These are phyloP conservation scores for Cariama cristata DNA, from an alignment of 2,113 vertebrate species.

Conservation along the genomic window DNA sequence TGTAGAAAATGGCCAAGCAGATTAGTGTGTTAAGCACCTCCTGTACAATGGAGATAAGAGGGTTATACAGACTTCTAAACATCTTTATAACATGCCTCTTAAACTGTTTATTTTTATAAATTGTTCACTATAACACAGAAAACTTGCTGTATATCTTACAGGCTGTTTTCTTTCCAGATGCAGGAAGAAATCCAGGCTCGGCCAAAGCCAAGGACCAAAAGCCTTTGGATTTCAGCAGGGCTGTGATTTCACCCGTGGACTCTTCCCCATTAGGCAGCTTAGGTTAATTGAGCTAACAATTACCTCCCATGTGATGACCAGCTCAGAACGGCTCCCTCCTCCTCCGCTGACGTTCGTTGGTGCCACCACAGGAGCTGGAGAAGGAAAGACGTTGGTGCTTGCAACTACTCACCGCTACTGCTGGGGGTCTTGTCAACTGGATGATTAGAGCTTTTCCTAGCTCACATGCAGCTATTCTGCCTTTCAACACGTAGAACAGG, in stretches of 20 bases:
- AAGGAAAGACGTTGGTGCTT: conserved; percentile 4
- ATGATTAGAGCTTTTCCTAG: neutral
- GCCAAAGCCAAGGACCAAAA: neutral
- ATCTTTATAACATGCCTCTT: conserved; percentile 51
- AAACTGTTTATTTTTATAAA: conserved; percentile 63
- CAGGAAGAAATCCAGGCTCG: conserved; percentile 15
- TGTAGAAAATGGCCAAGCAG: conserved; percentile 65
- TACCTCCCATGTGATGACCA: conserved; percentile 92
- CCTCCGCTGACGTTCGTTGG: conserved; percentile 83
- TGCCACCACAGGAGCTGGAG: conserved; percentile 81
- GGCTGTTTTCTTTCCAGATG: neutral
- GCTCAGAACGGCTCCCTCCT: conserved; percentile 86
- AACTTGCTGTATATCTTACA: conserved; percentile 27
- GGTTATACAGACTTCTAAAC: conserved; percentile 45
- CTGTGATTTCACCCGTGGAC: neutral
- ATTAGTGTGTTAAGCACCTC: conserved; percentile 70
- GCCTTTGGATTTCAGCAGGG: neutral
- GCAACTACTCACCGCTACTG: neutral
- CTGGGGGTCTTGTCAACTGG: neutral
- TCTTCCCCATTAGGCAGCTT: neutral
- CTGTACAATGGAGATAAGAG: conserved; percentile 69
- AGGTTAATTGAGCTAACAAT: conserved; percentile 31
- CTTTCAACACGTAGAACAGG: neutral
- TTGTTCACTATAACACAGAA: neutral
- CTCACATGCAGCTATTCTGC: neutral